A percentile compares a stretch with the other conserved stretches of the same genome.
phyloP scores from a whole-genome alignment of 2,797 vertebrate species.

The Rhinella marina region DNA sequence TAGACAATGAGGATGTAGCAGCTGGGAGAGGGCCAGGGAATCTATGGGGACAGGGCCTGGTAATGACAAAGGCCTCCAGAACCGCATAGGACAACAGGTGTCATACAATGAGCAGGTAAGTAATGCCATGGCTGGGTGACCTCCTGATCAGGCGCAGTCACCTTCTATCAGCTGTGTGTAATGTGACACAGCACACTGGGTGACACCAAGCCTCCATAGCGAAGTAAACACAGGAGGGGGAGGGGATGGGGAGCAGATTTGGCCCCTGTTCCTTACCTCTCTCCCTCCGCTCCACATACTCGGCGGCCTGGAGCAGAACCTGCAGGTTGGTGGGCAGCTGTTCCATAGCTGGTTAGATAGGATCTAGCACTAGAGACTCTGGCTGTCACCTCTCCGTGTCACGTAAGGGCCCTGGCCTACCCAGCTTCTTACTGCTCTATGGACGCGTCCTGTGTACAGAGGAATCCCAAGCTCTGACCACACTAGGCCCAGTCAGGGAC shows the following conservation, averaged over 20 bases:
- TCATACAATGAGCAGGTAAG: no score
- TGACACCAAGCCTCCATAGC: no score
- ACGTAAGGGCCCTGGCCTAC: background rate
- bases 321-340: conserved; percentile 85
- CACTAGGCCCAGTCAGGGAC: background rate
- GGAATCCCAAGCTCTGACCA: no score
- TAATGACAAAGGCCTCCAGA: no score
- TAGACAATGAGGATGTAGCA: no score
- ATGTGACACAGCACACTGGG: no score
- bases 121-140: no score
- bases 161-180: background rate
- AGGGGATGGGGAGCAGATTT: background rate
- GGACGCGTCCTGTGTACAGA: no score
- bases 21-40: no score
- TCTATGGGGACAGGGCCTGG: no score
- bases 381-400: background rate
- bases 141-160: background rate
- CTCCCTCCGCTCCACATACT: conserved; percentile 88
- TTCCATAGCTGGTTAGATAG: conserved; percentile 76
- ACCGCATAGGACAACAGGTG: no score
- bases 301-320: conserved; percentile 91
- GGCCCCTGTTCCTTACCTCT: conserved; percentile 74
- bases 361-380: background rate
- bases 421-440: background rate
- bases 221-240: conserved; percentile 9